Base-by-base conservation (phyloP, 2,113 vertebrate species). In the Calyptommatus sinebrachiatus region DNA sequence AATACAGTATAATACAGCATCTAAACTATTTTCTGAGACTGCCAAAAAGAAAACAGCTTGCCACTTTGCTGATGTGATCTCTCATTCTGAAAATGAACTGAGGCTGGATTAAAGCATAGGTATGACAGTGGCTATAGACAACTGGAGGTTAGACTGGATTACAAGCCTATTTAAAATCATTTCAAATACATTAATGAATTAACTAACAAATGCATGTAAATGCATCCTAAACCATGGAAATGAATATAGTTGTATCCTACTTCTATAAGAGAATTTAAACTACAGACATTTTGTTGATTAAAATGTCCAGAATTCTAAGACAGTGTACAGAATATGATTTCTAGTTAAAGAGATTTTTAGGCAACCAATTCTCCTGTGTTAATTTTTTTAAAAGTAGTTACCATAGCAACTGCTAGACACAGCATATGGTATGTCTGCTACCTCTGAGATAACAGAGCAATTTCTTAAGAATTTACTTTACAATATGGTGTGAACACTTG, bases 351-450 rank as follows among this genome's bases (percentile, higher is more conserved):
- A 94, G 91, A 95, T 93, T 95, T 41, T 94, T 94, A 94, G 90
- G 93, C 91, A 95, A 93, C 89, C 92, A 83, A 91, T 95, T 94
- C 92, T 74, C 92, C 94, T 91, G 88, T 88, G 94, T 92, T 94
- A 92, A 95, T 94, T 93, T 95, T 94, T 94, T 94, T 93, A 91
- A 92, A 91, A 94, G 91, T 92, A 93, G 95, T 95, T 95, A 85
- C 89, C 92, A 95, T 95, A 91, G 94, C 91, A 95, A 95, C 94
- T 91, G 93, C 94, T 90, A 95, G 95, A 95, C 94, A 95, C 89
- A 89, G 91, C 95, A 95, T 95, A 95, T 95, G 95, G 95, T 95
- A 92, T 90, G 95, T 95, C 95, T 95, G 94, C 92, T 95, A 94
- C 94, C 93, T 95, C 93, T 86, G 90, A 91, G 92, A 94, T 94